Conservation (phyloP, 2,113 vertebrate genomes). For the Phocoena sinus region DNA sequence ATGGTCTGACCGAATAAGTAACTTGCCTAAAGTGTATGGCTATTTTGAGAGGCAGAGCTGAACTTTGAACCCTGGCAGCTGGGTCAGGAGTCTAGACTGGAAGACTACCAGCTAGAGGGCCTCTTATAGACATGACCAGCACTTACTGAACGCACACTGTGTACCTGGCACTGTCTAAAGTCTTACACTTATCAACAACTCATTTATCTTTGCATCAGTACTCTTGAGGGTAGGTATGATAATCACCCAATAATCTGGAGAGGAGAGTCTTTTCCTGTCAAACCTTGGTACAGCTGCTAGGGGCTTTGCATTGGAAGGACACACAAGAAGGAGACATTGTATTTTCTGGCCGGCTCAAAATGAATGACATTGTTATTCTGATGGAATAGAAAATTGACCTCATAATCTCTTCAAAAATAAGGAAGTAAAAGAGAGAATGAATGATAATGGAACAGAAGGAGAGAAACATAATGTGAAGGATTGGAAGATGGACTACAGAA, state of each 20-base stretch:
- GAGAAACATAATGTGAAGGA: background rate
- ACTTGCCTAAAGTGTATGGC: background rate
- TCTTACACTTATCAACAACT: background rate
- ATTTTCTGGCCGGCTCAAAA: constrained; percentile 18
- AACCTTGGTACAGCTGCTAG: background rate
- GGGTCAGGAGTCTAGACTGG: background rate
- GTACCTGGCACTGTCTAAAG: background rate
- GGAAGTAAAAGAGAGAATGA: background rate
- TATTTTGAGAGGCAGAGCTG: background rate
- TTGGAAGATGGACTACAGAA: background rate
- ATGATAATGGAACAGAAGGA: background rate
- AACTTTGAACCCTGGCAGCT: background rate
- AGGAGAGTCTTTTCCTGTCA: background rate
- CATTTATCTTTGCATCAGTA: background rate
- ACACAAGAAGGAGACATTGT: background rate
- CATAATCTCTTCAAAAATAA: background rate
- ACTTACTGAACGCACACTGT: background rate
- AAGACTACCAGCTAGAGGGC: background rate
- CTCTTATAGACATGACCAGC: background rate
- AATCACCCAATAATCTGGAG: background rate
- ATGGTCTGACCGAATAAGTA: background rate
- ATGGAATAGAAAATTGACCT: background rate
- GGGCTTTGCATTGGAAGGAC: background rate
- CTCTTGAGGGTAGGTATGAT: background rate
- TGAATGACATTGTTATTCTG: background rate